Evolutionary conservation across 2,888 invertebrate genomes (phyloP), one percentile per base, ranked within the genome.

Genomic region (Tinea semifulvella): DNA sequence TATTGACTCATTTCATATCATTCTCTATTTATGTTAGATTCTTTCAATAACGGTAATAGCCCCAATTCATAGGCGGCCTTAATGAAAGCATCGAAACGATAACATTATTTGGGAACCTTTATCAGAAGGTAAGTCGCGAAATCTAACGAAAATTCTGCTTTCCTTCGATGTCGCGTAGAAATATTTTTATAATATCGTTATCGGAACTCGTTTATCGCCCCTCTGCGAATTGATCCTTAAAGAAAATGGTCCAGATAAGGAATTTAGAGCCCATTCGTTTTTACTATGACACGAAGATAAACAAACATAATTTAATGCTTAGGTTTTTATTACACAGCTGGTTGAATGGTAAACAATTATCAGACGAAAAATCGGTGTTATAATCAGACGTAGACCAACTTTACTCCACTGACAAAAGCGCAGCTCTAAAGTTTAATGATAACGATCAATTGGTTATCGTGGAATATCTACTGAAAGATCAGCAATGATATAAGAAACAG

Each of bases 401-500:
- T n/a, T n/a, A n/a, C n/a, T n/a, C n/a, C n/a, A n/a, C n/a, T n/a
- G n/a, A n/a, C n/a, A n/a, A n/a, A n/a, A n/a, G n/a, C n/a, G n/a
- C n/a, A n/a, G n/a, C n/a, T n/a, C n/a, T n/a, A n/a, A n/a, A n/a
- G 31, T 31, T n/a, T n/a, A n/a, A n/a, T n/a, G n/a, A n/a, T n/a
- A n/a, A n/a, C n/a, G n/a, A n/a, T n/a, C n/a, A n/a, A n/a, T n/a
- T n/a, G 17, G n/a, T 63, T 58, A 63, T 49, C 83, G 82, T 1
- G 90, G 90, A 43, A 91, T 84, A 57, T 89, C 86, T 25, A 80
- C 61, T 45, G 86, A 87, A 47, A 94, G 65, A 67, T 94, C 89
- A 3, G 94, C 92, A 36, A 92, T 82, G n/a, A 92, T 83, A 56
- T 88, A 94, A 5, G 92, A 83, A 0, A 88, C 85, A 0, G 89